Conservation (phyloP, 1,140 invertebrate genomes). For the Conus ventricosus region DNA sequence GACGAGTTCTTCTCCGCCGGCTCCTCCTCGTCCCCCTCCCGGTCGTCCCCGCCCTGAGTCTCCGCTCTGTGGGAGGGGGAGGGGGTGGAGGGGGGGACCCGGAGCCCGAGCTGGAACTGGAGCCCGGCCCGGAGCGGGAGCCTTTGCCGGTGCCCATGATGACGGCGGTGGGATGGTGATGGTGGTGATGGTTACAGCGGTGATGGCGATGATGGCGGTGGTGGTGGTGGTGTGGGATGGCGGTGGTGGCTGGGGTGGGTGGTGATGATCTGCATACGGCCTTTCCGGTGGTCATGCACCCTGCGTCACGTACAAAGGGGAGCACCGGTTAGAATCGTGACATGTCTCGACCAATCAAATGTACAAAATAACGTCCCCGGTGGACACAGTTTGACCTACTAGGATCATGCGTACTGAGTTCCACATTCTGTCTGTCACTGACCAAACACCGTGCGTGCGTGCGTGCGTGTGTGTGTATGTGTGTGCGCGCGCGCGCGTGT, state of each 20-base stretch:
- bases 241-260: background rate
- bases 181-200: too few relatives aligned
- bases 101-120: background rate
- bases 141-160: conserved; percentile 23
- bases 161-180: background rate
- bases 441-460: too few relatives aligned
- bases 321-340: too few relatives aligned
- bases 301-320: background rate
- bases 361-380: too few relatives aligned
- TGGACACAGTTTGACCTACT: too few relatives aligned
- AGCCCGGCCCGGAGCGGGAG: conserved; percentile 12
- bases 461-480: too few relatives aligned
- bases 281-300: background rate
- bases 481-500: too few relatives aligned
- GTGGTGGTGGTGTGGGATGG: too few relatives aligned
- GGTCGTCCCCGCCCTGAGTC: background rate
- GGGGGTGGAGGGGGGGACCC: background rate
- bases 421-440: too few relatives aligned
- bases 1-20: background rate
- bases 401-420: too few relatives aligned
- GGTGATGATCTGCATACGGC: conserved; percentile 9
- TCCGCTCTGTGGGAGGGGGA: too few relatives aligned
- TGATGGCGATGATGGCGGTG: background rate
- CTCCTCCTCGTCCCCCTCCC: background rate
- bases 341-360: too few relatives aligned